Evolutionary conservation across 2,113 vertebrate genomes (phyloP), one percentile per base, ranked within the genome.

Genomic region (Albula goreensis): DNA sequence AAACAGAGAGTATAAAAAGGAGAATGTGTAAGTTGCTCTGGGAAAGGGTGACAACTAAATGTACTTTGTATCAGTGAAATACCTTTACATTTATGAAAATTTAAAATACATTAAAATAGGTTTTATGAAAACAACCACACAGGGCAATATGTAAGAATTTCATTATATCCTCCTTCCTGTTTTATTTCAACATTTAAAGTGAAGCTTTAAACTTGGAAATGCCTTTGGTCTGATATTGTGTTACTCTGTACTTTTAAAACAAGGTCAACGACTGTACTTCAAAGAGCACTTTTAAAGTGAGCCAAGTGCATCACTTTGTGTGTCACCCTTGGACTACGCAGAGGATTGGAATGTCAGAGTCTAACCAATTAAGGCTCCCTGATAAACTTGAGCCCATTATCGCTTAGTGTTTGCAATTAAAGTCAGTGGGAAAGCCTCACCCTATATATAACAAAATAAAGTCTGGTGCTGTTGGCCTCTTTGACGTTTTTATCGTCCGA

Each of bases 401-500:
- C 10, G 10, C 22, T 74, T 5, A 8, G n/a, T 74, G 22, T 74
- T 66, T 41, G 31, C 31, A 56, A 56, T 9, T 2, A 25, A 74
- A 25, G 19, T 25, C 70, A 74, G 31, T 10, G 22, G 7, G 70
- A 74, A 74, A 74, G 31, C n/a, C 1, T 31, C 25, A 10, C 60
- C 17, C 22, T 66, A 66, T 19, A 66, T 66, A 19, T 66, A 19
- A 66, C 22, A 66, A 66, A 66, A 19, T 19, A 66, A 66, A 19
- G 17, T 66, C 22, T 66, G 15, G 60, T 19, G 17, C 60, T 5
- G 17, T 66, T 74, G 70, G n/a, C 25, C 17, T n/a, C 17, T 88
- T 81, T 87, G 49, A 60, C 57, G 81, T 85, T 90, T 85, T 90
- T 86, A 88, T 77, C 83, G 81, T 80, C 77, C 12, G 90, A 91